Percentiles rank a stretch among this genome's conserved stretches.
Conservation (phyloP, 1,140 invertebrate genomes). For the Telenomus remus region DNA sequence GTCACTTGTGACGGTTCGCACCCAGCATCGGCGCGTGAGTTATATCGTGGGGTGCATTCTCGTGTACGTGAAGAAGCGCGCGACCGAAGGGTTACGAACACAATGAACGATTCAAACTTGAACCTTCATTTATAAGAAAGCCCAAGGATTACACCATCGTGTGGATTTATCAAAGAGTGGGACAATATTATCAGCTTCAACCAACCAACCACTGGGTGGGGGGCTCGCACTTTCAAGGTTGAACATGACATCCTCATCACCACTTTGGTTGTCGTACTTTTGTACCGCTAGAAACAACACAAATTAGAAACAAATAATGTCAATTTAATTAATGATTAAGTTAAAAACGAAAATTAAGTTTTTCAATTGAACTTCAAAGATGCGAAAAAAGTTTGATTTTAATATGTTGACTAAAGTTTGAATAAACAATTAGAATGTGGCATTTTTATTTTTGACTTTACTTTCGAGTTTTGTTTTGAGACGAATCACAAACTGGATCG, state of each 20-base stretch:
- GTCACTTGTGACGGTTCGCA: too few species aligned
- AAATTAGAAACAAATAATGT: not conserved
- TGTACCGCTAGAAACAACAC: not conserved
- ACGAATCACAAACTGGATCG: too few species aligned
- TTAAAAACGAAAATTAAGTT: too few species aligned
- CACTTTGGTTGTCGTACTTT: not conserved
- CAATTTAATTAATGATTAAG: too few species aligned
- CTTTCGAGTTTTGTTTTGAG: too few species aligned
- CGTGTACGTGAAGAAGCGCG: constrained; percentile 9
- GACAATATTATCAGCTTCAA: constrained; percentile 45
- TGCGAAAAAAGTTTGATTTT: too few species aligned
- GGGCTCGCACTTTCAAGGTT: constrained; percentile 53
- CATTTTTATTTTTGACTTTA: too few species aligned
- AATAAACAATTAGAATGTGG: too few species aligned
- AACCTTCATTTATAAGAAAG: constrained; percentile 74
- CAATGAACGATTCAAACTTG: constrained; percentile 56
- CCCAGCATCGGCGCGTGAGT: too few species aligned
- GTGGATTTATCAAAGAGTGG: constrained; percentile 58
- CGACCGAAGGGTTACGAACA: constrained; percentile 62
- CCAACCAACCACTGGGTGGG: constrained; percentile 38
- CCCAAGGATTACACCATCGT: constrained; percentile 70
- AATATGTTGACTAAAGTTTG: too few species aligned
- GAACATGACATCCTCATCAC: constrained; percentile 40
- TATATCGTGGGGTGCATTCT: too few species aligned
- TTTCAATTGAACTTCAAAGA: too few species aligned